Evolutionary conservation across 2,888 invertebrate genomes (phyloP), one percentile per base, ranked within the genome.

Genomic region (Drosophila tanythrix): DNA sequence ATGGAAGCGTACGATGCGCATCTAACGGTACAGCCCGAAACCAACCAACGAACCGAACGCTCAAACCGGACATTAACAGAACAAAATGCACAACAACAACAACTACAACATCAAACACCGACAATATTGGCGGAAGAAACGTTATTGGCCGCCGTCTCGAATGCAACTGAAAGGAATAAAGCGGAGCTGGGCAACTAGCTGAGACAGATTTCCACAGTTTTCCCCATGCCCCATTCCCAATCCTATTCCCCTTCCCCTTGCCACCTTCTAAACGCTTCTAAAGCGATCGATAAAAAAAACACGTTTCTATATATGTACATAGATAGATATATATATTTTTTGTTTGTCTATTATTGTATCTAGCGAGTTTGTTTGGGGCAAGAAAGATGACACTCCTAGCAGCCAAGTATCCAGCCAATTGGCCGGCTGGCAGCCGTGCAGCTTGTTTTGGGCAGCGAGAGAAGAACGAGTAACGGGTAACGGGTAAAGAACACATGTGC

Each of bases 1-100:
- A 64, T 93, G 92, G 89, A 93, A 93, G 62, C 93, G 93, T 65
- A 93, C 93, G 71, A 93, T 92, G 73, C 93, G 92, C 93, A 93
- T 93, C 50, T 63, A 73, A 65, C 52, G 53, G 57, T 38, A 65
- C 46, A 52, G 27, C 31, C 53, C 66, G 53, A 70, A 48, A 46
- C 18, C 66, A 66, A 33, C 21, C 25, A 25, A 57, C 21, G 27
- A 56, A 61, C 53, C 38, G 35, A 21, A 50, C 35, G n/a, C n/a
- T 33, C 15, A 59, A 63, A 62, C 35, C 58, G 58, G 62, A 67
- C 66, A 43, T 29, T n/a, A 51, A 51, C 29, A n/a, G 29, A 18
- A 33, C 51, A 29, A 70, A 62, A 67, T 35, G 60, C 46, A 67
- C 46, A 29, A 60, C 29, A 40, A 56, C 46, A 74, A 67, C 46